These are phyloP conservation scores for Leptinotarsa lineolata DNA, from an alignment of 1,140 invertebrate species.

Conservation along the genomic window DNA sequence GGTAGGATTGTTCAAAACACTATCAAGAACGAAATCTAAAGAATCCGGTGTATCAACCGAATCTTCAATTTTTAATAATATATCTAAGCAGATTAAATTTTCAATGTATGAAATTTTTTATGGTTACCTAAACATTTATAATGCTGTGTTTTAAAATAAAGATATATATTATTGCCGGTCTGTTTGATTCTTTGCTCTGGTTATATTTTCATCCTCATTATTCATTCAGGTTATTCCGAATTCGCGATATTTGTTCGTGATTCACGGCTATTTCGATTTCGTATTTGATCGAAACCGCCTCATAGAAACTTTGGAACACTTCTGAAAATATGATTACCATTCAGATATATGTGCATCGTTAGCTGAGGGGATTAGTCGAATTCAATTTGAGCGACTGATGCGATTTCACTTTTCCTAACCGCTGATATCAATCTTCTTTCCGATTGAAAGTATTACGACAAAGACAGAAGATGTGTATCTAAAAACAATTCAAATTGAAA, in stretches of 20 bases:
- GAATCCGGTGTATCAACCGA: too few species aligned
- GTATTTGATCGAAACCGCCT: not conserved
- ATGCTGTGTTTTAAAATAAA: conserved; percentile 10
- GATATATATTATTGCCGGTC: conserved; percentile 20
- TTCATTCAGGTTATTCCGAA: not conserved
- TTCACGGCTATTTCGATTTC: not conserved
- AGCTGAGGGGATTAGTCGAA: not conserved
- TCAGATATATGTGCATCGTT: not conserved
- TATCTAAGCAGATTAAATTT: too few species aligned
- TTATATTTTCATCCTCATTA: conserved; percentile 23
- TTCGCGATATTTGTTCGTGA: not conserved
- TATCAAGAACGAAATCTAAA: too few species aligned
- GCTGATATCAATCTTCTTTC: too few species aligned
- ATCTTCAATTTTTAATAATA: too few species aligned
- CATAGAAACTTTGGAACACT: not conserved
- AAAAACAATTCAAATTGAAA: too few species aligned
- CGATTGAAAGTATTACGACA: too few species aligned
- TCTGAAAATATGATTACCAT: not conserved
- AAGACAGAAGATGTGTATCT: too few species aligned
- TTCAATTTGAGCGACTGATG: not conserved
- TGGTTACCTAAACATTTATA: conserved; percentile 9
- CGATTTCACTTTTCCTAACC: too few species aligned
- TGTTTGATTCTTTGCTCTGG: conserved; percentile 30
- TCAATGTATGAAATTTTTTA: not conserved
- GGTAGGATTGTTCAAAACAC: too few species aligned